Evolutionary conservation across 37 sponge, comb jelly and placozoan species (phyloP), one percentile per base, ranked within the genome.

Genomic region (Cliona cf. orientalis): DNA sequence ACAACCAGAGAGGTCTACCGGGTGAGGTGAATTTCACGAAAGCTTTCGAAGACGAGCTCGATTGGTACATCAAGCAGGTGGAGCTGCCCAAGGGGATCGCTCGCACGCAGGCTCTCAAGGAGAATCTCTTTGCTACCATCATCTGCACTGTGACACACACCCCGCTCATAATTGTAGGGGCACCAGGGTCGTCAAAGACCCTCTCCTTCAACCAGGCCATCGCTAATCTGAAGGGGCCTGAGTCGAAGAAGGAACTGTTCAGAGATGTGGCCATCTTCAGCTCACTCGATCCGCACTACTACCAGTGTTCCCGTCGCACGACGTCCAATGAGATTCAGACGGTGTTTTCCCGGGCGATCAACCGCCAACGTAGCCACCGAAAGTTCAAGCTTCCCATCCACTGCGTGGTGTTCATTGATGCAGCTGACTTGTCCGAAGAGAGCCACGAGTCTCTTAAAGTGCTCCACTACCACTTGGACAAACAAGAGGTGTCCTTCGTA

Each of bases 401-500:
- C 46, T 90, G 91, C 75, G 91, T 93, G 70, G 97, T 96, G 66
- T 96, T 96, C 57, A 93, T 96, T 91, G 97, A 96, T 61, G 97
- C 93, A 74, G 97, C 97, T 4, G 97, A 94, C 17, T 84, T 96
- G 0, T 94, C 97, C 2, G 97, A 93, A 58, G 97, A 96, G 76
- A 90, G 91, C 31, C 89, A 90, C 26, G 97, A 96, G 83, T 96
- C 97, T 43, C 80, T 96, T 40, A 96, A 96, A 76, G 97, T 90
- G 23, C 81, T 96, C n/a, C 97, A 96, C 71, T 93, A 93, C 68
- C 96, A 88, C 64, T 80, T 96, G 19, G 97, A 96, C 77, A 76
- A 85, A 61, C 87, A 82, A 28, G 89, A 91, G 56, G 97, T 96
- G 5, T 90, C 97, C 25, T 96, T 96, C 72, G 91, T 96, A 0